Conservation (phyloP, 2,797 vertebrate genomes). For the Melanotaenia nigrans region DNA sequence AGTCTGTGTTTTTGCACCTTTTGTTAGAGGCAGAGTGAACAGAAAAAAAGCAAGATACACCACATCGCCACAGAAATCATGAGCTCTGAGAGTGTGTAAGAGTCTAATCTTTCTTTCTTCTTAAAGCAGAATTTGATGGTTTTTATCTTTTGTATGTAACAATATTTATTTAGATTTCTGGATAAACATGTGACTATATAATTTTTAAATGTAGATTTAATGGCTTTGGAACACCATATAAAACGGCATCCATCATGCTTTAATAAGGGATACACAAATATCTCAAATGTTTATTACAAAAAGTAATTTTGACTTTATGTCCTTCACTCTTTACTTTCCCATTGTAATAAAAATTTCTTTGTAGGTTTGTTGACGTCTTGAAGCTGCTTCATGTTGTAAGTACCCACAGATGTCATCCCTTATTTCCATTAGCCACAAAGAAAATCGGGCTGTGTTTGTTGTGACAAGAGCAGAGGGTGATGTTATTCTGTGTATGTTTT, state of each 20-base stretch:
- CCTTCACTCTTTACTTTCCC: background rate
- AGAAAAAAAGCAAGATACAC: constrained; percentile 89
- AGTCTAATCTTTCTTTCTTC: constrained; percentile 33
- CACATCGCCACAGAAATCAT: constrained; percentile 96
- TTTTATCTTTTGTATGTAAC: background rate
- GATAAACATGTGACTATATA: background rate
- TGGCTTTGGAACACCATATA: background rate
- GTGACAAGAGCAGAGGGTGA: constrained; percentile 8
- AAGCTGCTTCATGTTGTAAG: constrained; percentile 98
- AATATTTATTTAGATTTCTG: background rate
- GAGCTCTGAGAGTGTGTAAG: constrained; percentile 98
- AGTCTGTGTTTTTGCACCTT: constrained; percentile 31
- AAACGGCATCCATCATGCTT: background rate
- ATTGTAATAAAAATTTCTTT: constrained; percentile 41
- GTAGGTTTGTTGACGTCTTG: constrained; percentile 96
- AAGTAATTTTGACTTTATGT: accelerated
- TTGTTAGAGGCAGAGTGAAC: constrained; percentile 75
- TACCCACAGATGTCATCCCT: constrained; percentile 58
- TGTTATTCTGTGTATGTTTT: constrained; percentile 30
- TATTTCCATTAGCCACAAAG: background rate
- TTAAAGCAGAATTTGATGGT: background rate
- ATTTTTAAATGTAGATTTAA: background rate
- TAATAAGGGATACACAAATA: background rate
- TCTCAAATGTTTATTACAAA: constrained; percentile 1
- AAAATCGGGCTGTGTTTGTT: constrained; percentile 22